phyloP scores from a whole-genome alignment of 1,140 invertebrate species.

The Trissolcus basalis region DNA sequence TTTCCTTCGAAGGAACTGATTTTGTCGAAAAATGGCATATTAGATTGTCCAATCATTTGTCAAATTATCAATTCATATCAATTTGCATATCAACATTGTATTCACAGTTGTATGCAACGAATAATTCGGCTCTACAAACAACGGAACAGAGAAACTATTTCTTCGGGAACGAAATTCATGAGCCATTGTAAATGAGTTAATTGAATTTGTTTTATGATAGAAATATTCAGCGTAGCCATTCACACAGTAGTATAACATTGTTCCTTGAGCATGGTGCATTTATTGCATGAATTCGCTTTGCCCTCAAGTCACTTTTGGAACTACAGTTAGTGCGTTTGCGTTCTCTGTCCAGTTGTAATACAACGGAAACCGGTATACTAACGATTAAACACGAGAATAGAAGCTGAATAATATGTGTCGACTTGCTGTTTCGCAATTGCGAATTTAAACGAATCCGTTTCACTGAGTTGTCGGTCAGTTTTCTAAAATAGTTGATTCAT shows the following conservation, averaged over 20 bases:
- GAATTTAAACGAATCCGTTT: neutral
- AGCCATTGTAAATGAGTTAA: too few relatives aligned
- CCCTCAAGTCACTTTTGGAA: conserved; percentile 29
- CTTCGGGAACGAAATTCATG: too few relatives aligned
- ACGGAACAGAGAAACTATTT: too few relatives aligned
- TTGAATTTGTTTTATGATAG: neutral
- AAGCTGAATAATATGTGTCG: conserved; percentile 30
- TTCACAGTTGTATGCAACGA: too few relatives aligned
- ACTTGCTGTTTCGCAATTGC: conserved; percentile 10
- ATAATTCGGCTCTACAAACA: too few relatives aligned
- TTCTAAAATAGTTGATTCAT: too few relatives aligned
- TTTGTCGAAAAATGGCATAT: too few relatives aligned
- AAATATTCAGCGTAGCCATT: neutral
- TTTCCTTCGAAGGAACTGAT: too few relatives aligned
- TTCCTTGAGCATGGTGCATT: conserved; percentile 15
- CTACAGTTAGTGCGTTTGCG: conserved; percentile 17
- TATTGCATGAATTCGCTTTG: conserved; percentile 36
- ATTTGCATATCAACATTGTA: too few relatives aligned
- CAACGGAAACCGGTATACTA: neutral
- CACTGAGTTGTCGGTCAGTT: too few relatives aligned
- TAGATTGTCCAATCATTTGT: too few relatives aligned
- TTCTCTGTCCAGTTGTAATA: conserved; percentile 2
- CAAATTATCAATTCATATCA: too few relatives aligned
- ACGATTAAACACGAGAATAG: conserved; percentile 42
- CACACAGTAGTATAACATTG: conserved; percentile 18